These are phyloP conservation scores for Antidorcas marsupialis DNA, from an alignment of 2,113 vertebrate species.

Conservation along the genomic window DNA sequence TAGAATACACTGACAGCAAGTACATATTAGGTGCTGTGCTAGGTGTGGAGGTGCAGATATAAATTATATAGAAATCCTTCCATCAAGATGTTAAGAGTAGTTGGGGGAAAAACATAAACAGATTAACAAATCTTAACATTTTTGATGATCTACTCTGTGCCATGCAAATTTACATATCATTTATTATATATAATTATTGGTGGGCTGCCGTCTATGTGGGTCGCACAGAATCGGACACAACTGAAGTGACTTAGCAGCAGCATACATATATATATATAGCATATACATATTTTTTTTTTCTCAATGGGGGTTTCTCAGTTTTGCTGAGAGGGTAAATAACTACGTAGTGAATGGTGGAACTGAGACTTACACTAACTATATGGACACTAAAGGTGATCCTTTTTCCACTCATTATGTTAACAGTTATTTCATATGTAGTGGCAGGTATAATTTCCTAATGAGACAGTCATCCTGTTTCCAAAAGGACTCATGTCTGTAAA, in stretches of 20 bases:
- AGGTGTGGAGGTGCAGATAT: neutral
- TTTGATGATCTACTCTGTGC: neutral
- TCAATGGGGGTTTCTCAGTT: neutral
- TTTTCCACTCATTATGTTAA: neutral
- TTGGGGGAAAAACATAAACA: neutral
- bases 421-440: neutral
- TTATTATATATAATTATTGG: neutral
- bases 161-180: neutral
- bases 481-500: slow-evolving; percentile 24
- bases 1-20: neutral
- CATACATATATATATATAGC: neutral
- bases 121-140: neutral
- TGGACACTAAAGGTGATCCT: neutral
- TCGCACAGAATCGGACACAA: no score
- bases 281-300: neutral
- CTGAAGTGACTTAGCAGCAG: no score
- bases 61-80: neutral
- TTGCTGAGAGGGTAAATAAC: neutral
- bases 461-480: neutral
- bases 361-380: neutral
- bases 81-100: neutral
- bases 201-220: no score
- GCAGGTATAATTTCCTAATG: slow-evolving; percentile 11
- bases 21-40: neutral
- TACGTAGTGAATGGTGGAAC: neutral